These are phyloP conservation scores for Drosophila vallismaia DNA, from an alignment of 2,888 invertebrate genomes.

Conservation along the genomic window DNA sequence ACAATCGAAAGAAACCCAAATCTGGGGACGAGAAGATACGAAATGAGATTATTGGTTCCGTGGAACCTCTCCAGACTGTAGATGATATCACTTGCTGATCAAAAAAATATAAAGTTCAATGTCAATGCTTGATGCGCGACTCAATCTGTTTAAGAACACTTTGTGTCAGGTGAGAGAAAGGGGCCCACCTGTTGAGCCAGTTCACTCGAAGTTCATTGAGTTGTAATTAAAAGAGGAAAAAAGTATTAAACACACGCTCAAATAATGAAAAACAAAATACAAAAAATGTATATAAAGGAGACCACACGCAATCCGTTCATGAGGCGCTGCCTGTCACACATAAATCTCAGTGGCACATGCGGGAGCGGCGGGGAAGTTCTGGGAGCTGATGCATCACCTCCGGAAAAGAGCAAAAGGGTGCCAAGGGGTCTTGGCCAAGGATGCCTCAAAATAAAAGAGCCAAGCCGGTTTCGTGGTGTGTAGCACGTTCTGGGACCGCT, in stretches of 20 bases:
- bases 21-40: conserved; percentile 12
- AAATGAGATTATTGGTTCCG: conserved; percentile 54
- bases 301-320: conserved; percentile 61
- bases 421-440: conserved; percentile 61
- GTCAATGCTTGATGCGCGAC: conserved; percentile 61
- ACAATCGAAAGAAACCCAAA: conserved; percentile 22
- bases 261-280: conserved; percentile 19
- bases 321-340: conserved; percentile 58
- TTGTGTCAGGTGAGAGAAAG: conserved; percentile 54
- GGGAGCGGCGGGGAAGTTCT: conserved; percentile 38
- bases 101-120: conserved; percentile 61
- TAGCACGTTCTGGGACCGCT: conserved; percentile 54
- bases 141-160: conserved; percentile 57
- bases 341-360: conserved; percentile 68
- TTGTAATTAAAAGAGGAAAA: conserved; percentile 62
- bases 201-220: conserved; percentile 74
- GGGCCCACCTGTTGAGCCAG: conserved; percentile 69
- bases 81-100: conserved; percentile 42
- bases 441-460: conserved; percentile 26
- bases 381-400: conserved; percentile 50
- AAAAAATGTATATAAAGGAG: conserved; percentile 19
- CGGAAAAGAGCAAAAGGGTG: conserved; percentile 56
- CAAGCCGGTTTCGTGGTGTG: conserved; percentile 43
- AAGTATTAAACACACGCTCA: conserved; percentile 3
- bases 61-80: conserved; percentile 20